phyloP scores from a whole-genome alignment of 2,113 vertebrate species.

The Serilophus lunatus region DNA sequence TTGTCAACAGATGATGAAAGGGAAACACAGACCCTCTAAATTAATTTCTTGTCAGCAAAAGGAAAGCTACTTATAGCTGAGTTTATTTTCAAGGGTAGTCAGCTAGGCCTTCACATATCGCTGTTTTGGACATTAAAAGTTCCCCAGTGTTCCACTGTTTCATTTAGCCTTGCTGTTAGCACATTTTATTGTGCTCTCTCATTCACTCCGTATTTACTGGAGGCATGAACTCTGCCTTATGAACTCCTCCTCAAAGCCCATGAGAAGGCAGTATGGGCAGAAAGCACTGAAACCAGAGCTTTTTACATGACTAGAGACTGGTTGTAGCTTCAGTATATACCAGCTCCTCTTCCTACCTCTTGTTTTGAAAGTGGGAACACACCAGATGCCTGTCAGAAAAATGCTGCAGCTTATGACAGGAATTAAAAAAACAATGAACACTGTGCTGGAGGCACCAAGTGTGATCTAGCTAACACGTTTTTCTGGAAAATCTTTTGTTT shows the following conservation, averaged over 20 bases:
- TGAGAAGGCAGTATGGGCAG: neutral
- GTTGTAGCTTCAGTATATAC: neutral
- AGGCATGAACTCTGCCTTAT: neutral
- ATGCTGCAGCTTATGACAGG: neutral
- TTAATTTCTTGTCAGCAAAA: neutral
- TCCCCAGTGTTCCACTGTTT: neutral
- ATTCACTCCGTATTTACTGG: neutral
- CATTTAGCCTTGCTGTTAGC: neutral
- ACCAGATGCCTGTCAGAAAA: neutral
- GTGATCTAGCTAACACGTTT: neutral
- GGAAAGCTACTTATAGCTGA: neutral
- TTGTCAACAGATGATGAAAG: neutral
- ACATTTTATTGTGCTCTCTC: neutral
- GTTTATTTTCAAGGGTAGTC: neutral
- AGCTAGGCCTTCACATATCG: neutral
- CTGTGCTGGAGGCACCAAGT: neutral
- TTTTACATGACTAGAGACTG: neutral
- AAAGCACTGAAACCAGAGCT: neutral
- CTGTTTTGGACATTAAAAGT: neutral
- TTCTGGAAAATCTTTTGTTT: neutral
- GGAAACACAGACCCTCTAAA: neutral
- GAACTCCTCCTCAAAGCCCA: neutral
- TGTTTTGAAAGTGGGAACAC: neutral
- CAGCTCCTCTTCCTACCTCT: neutral
- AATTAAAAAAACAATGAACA: neutral